Conservation (phyloP, 2,888 invertebrate genomes). For the Papilio gigon region DNA sequence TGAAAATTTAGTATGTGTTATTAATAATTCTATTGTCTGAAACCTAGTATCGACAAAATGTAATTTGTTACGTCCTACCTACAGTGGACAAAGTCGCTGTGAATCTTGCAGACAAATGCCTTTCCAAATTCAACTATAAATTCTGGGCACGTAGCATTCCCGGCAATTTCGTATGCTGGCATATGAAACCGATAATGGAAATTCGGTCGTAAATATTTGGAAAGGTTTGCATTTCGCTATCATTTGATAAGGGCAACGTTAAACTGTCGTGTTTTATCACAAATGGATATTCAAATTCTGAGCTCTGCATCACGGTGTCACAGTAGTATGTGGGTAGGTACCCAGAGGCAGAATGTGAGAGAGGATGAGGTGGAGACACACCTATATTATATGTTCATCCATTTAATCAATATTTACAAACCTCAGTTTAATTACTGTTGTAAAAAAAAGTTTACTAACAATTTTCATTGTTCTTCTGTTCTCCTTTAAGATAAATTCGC, state of each 20-base stretch:
- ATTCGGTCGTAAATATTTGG: conserved; percentile 28
- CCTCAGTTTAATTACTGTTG: no score
- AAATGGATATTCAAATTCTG: conserved; percentile 11
- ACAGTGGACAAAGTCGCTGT: conserved; percentile 5
- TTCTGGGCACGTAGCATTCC: conserved; percentile 23
- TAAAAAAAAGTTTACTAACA: no score
- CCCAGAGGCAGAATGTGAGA: no score
- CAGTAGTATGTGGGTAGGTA: no score
- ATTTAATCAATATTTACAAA: no score
- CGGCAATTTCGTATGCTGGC: conserved; percentile 13
- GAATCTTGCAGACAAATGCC: conserved; percentile 26
- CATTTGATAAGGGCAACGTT: conserved; percentile 15
- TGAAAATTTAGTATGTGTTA: no score
- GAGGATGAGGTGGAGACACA: no score
- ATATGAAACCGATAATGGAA: conserved; percentile 31
- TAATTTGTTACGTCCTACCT: background rate
- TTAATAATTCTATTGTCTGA: background rate
- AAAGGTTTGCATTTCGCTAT: conserved; percentile 29
- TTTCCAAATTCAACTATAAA: conserved; percentile 10
- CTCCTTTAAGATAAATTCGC: background rate
- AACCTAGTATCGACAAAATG: conserved; percentile 1
- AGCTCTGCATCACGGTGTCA: background rate
- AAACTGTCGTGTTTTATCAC: conserved; percentile 13
- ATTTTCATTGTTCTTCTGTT: no score
- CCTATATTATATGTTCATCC: no score